Evolutionary conservation across 2,888 invertebrate species (phyloP), one percentile per base, ranked within the genome.

Genomic region (Lasioglossum figueresi): DNA sequence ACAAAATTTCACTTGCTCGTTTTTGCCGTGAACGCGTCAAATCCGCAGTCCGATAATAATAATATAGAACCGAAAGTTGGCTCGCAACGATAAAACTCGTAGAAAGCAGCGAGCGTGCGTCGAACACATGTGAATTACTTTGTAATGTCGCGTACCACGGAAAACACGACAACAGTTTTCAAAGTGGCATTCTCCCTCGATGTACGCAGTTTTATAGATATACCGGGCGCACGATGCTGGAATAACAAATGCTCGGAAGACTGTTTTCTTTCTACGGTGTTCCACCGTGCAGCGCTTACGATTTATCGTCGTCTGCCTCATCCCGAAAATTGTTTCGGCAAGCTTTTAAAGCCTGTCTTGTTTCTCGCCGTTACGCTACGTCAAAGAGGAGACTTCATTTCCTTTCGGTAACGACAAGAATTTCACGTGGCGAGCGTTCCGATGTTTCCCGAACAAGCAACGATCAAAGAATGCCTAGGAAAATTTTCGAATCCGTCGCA

Each of bases 301-400:
- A 92, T 92, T 92, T 92, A 92, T 91, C 84, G 91, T 88, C 85
- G 76, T 86, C 86, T 83, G 87, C 83, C 81, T 87, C 88, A 86
- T 85, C 85, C 85, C 84, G 90, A 91, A 92, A 91, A 92, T 92
- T 92, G 90, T 92, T 91, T 92, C 89, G 89, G 89, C 89, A 89
- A 83, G 86, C 87, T 88, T 91, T 88, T 90, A 91, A 85, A 89
- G 83, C 76, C 80, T 86, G 84, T 76, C 83, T 76, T 34, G 82
- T 80, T 83, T 71, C 75, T 75, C 77, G 76, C 84, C 79, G 80
- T 78, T 77, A 73, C 63, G 68, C 80, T 74, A 87, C 81, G 84
- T 85, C 77, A 83, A 87, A 84, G 71, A 34, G 45, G 68, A 78
- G 75, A 84, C 79, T 82, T 84, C 77, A 78, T 77, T 80, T 82